These are phyloP conservation scores for Microctenopoma lineatum DNA, from an alignment of 2,797 vertebrate genomes.

Conservation along the genomic window DNA sequence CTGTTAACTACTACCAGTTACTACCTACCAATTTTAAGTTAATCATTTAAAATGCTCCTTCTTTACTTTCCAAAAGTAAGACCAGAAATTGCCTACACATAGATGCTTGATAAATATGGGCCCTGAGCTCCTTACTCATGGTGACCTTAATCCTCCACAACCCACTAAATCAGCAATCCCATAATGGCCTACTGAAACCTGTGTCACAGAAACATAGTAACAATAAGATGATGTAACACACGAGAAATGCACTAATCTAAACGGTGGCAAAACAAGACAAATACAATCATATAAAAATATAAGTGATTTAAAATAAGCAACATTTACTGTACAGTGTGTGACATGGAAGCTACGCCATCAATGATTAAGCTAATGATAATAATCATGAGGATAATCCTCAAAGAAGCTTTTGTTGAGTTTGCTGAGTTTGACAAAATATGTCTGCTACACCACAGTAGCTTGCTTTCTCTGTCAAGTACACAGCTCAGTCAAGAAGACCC, in stretches of 20 bases:
- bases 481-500: constrained; percentile 47
- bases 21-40: too few species aligned
- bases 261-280: constrained; percentile 1
- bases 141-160: constrained; percentile 79
- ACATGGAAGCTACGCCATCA: constrained; percentile 44
- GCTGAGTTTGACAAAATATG: constrained; percentile 68
- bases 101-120: constrained; percentile 2
- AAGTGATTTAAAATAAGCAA: neutral
- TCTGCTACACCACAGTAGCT: constrained; percentile 25
- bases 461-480: constrained; percentile 30
- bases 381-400: constrained; percentile 68
- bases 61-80: neutral
- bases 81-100: neutral
- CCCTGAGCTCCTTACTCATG: constrained; percentile 73
- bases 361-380: constrained; percentile 48
- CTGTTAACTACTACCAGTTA: too few species aligned
- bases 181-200: constrained; percentile 54
- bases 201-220: constrained; percentile 52
- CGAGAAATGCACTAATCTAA: neutral
- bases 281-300: neutral
- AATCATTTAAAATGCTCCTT: neutral
- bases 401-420: constrained; percentile 72
- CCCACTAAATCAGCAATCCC: constrained; percentile 75
- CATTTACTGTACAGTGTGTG: neutral
- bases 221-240: constrained; percentile 49